Conservation (phyloP, 2,113 vertebrate genomes). For the Ciconia maguari region DNA sequence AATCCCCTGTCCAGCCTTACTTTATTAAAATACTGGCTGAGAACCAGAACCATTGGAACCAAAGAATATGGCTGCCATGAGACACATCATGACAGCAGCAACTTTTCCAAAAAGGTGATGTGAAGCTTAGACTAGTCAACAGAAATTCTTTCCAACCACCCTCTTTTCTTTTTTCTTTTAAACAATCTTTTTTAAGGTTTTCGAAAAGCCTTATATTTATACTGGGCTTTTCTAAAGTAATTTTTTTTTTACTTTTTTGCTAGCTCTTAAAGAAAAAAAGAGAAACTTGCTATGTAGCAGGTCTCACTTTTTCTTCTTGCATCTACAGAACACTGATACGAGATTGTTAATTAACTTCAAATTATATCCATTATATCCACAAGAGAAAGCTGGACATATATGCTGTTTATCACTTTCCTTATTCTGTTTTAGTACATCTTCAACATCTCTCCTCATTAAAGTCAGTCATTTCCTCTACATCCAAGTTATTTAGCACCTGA, state of each 20-base stretch:
- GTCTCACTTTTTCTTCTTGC: background rate
- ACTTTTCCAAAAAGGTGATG: background rate
- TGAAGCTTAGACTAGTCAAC: background rate
- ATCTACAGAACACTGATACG: background rate
- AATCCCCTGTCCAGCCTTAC: background rate
- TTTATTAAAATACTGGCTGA: background rate
- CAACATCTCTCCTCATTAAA: background rate
- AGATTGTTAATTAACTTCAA: background rate
- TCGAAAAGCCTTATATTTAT: background rate
- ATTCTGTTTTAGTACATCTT: background rate
- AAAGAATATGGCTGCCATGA: background rate
- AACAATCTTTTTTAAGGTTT: background rate
- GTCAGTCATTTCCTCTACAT: background rate
- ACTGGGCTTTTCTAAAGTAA: background rate
- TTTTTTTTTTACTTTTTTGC: too few species aligned
- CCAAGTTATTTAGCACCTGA: background rate
- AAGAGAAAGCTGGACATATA: background rate
- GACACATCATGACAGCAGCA: background rate
- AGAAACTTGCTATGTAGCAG: background rate
- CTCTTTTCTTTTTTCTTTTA: background rate
- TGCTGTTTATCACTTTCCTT: background rate
- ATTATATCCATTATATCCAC: background rate
- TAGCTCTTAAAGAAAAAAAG: background rate
- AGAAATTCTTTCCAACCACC: background rate
- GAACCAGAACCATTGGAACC: background rate